Conservation (phyloP, 2,113 vertebrate species). For the Hypocryptadius cinnamomeus region DNA sequence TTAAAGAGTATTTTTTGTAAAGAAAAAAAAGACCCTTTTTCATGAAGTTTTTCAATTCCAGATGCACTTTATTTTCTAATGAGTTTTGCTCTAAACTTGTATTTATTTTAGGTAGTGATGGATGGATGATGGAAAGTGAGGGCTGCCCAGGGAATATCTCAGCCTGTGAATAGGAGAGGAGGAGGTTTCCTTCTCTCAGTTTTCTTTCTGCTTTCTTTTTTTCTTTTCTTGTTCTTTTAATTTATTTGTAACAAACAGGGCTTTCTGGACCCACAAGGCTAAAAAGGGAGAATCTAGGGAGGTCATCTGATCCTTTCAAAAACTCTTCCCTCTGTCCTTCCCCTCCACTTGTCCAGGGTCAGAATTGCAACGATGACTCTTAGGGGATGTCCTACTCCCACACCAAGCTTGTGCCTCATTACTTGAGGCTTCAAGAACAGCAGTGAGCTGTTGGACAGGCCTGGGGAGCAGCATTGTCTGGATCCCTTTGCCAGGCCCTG, state of each 20-base stretch:
- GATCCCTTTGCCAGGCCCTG: not conserved
- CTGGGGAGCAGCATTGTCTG: not conserved
- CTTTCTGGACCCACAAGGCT: constrained; percentile 2
- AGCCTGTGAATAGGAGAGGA: not conserved
- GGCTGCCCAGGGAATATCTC: constrained; percentile 13
- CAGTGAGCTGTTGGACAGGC: not conserved
- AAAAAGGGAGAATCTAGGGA: not conserved
- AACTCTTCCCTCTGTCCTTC: not conserved
- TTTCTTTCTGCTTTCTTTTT: not conserved
- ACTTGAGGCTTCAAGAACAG: not conserved
- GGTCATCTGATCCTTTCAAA: not conserved
- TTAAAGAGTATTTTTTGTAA: constrained; percentile 29
- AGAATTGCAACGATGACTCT: not conserved
- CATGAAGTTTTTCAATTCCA: constrained; percentile 28
- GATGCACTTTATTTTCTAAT: constrained; percentile 49
- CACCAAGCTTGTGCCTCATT: not conserved
- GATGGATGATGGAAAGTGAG: constrained; percentile 4
- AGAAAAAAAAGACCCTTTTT: not conserved
- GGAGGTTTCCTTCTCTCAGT: not conserved
- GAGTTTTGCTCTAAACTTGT: constrained; percentile 25
- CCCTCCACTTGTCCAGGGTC: not conserved
- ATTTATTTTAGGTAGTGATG: constrained; percentile 13
- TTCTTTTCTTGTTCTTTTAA: not conserved
- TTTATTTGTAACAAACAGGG: not conserved
- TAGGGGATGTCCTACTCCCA: not conserved